Conservation (phyloP, 2,797 vertebrate species). For the Manis pentadactyla region DNA sequence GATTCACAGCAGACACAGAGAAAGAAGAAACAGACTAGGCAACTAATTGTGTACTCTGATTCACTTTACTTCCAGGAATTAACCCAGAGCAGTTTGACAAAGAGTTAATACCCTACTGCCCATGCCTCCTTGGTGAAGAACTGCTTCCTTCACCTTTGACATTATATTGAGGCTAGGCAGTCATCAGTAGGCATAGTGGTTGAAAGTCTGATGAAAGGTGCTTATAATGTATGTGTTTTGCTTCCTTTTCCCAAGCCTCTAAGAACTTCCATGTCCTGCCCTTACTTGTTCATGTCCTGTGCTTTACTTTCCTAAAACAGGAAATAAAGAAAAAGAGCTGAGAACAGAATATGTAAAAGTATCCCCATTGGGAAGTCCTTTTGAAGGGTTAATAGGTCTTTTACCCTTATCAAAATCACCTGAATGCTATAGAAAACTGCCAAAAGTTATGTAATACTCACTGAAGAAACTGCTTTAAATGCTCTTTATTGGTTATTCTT, state of each 20-base stretch:
- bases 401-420: neutral
- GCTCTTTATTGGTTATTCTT: neutral
- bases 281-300: neutral
- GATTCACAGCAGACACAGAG: neutral
- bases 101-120: neutral
- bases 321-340: constrained; percentile 9
- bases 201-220: neutral
- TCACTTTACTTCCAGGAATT: neutral
- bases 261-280: neutral
- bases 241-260: neutral
- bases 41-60: neutral
- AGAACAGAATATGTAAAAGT: neutral
- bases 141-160: neutral
- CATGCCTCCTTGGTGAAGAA: neutral
- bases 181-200: neutral
- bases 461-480: neutral
- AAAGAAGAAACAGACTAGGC: neutral
- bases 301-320: constrained; percentile 34
- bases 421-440: neutral
- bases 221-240: neutral
- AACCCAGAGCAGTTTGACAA: neutral
- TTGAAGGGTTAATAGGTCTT: neutral
- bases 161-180: neutral
- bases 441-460: neutral
- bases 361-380: neutral